Percentiles rank a stretch among this genome's conserved stretches.
Evolutionary conservation across 2,113 vertebrate species (phyloP).

Genomic region (Galemys pyrenaicus): DNA sequence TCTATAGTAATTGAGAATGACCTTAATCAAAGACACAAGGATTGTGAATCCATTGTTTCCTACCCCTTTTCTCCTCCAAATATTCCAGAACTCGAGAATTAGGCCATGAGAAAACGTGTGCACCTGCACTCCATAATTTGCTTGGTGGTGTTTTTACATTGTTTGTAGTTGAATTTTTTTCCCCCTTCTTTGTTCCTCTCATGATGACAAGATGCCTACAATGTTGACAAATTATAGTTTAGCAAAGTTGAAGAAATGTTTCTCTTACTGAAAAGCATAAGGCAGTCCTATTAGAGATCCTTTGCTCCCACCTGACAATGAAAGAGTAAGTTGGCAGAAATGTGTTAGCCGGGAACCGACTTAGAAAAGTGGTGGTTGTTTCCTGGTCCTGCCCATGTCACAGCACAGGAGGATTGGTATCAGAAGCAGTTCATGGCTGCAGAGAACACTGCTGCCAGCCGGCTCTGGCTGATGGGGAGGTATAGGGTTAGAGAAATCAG

Average conservation of each 20-base stretch:
- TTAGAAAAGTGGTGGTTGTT: not conserved
- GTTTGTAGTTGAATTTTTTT: not conserved
- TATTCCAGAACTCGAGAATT: not conserved
- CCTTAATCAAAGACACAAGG: not conserved
- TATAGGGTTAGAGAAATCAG: no score
- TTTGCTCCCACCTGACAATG: not conserved
- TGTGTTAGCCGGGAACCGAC: not conserved
- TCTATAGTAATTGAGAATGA: not conserved
- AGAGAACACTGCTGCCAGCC: not conserved
- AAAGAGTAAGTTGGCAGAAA: not conserved
- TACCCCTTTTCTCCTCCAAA: not conserved
- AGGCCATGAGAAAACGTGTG: not conserved
- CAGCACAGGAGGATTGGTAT: not conserved
- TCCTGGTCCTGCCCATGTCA: not conserved
- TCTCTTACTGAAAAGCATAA: not conserved
- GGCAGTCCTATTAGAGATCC: not conserved
- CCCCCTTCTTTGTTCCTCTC: not conserved
- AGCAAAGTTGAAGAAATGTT: not conserved
- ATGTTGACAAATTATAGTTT: not conserved
- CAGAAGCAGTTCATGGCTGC: not conserved
- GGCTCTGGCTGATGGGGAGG: not conserved
- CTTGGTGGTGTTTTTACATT: not conserved
- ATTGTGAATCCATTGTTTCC: not conserved
- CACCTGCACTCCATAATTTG: not conserved
- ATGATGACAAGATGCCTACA: not conserved